These are phyloP conservation scores for Poeciliopsis presidionis DNA, from an alignment of 2,797 vertebrate species.

Conservation along the genomic window DNA sequence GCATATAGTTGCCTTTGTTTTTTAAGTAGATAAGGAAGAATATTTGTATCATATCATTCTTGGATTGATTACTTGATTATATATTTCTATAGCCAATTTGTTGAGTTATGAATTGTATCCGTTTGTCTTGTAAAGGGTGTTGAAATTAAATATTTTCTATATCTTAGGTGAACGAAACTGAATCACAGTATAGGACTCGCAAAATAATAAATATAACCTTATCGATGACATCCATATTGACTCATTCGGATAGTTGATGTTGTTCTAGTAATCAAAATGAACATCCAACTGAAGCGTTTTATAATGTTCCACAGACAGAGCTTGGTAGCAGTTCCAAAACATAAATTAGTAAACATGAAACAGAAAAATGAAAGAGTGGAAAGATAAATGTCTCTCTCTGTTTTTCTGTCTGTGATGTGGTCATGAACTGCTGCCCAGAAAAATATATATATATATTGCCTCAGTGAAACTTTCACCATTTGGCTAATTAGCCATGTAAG, in stretches of 20 bases:
- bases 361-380: not conserved
- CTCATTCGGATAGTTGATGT: no score
- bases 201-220: not conserved
- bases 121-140: not conserved
- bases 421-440: not conserved
- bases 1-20: no score
- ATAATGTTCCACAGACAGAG: not conserved
- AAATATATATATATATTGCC: not conserved
- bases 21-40: no score
- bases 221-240: not conserved
- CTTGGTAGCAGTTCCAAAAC: not conserved
- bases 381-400: no score
- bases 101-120: not conserved
- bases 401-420: not conserved
- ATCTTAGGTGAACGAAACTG: not conserved
- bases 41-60: no score
- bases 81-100: no score
- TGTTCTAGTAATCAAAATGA: not conserved
- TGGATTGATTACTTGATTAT: no score
- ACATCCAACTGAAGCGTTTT: not conserved
- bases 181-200: not conserved
- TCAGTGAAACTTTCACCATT: not conserved
- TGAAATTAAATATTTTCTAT: not conserved
- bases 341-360: not conserved
- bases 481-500: conserved; percentile 3